Evolutionary conservation across 2,888 invertebrate species (phyloP).

Genomic region (Dioctria linearis): DNA sequence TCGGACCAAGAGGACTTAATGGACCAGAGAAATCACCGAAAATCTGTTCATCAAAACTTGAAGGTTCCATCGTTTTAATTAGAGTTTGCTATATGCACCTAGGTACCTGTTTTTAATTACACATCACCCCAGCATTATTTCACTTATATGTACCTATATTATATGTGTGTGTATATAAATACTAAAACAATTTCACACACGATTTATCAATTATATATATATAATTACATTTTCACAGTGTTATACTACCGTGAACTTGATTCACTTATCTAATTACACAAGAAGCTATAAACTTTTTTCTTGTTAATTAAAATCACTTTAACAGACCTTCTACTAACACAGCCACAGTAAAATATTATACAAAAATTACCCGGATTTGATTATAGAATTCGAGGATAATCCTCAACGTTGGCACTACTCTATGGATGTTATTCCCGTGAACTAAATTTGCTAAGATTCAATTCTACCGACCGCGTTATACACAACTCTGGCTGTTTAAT

Average conservation of each 20-base stretch:
- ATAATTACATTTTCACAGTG: constrained; percentile 24
- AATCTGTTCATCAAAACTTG: constrained; percentile 83
- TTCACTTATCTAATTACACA: constrained; percentile 57
- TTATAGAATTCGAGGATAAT: constrained; percentile 47
- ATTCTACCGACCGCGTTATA: constrained; percentile 53
- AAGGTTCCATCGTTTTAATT: constrained; percentile 76
- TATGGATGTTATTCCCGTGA: constrained; percentile 26
- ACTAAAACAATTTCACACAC: constrained; percentile 22
- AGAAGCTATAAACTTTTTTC: constrained; percentile 46
- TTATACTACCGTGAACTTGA: constrained; percentile 13
- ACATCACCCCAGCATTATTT: neutral
- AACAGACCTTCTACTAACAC: constrained; percentile 52
- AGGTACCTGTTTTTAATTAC: constrained; percentile 17
- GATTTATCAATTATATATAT: constrained; percentile 32
- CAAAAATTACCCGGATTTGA: constrained; percentile 7
- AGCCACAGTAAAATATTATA: constrained; percentile 14
- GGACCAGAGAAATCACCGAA: constrained; percentile 82
- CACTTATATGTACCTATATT: neutral
- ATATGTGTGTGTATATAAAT: neutral
- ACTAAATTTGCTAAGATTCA: constrained; percentile 25
- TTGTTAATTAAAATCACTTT: constrained; percentile 59
- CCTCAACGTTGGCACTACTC: neutral
- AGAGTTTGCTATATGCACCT: neutral
- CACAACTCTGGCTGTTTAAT: constrained; percentile 66
- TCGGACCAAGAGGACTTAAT: constrained; percentile 72